phyloP scores from a whole-genome alignment of 2,888 invertebrate species.

The Protophormia terraenovae region DNA sequence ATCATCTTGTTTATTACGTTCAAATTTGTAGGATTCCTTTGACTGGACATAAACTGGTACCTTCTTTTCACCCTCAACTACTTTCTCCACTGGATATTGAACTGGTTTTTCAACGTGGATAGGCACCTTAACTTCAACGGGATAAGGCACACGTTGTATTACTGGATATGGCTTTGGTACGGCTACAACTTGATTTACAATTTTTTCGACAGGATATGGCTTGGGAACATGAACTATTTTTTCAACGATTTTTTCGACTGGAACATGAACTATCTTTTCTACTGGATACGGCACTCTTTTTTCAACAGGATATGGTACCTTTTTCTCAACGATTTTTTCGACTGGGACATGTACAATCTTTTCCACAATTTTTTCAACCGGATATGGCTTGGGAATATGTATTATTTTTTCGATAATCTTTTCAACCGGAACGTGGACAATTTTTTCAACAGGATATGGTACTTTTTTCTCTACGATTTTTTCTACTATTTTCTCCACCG shows the following conservation, averaged over 20 bases:
- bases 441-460: constrained; percentile 81
- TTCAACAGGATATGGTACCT: constrained; percentile 79
- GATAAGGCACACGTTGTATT: constrained; percentile 82
- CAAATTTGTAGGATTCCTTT: constrained; percentile 80
- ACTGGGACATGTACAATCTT: constrained; percentile 79
- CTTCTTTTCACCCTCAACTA: constrained; percentile 80
- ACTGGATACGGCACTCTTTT: constrained; percentile 82
- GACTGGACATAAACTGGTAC: constrained; percentile 79
- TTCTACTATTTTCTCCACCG: constrained; percentile 81
- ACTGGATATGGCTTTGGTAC: constrained; percentile 83
- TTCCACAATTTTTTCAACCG: constrained; percentile 79
- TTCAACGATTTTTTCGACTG: constrained; percentile 82
- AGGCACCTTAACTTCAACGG: constrained; percentile 73
- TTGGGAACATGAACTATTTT: constrained; percentile 83
- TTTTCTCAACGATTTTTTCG: constrained; percentile 70
- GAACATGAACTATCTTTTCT: constrained; percentile 78
- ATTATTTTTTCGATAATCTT: constrained; percentile 77
- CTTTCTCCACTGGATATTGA: constrained; percentile 74
- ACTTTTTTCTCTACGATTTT: constrained; percentile 79
- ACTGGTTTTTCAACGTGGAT: constrained; percentile 80
- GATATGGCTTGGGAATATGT: constrained; percentile 81
- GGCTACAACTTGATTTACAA: constrained; percentile 82
- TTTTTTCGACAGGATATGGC: constrained; percentile 83
- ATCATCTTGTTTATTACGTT: constrained; percentile 66
- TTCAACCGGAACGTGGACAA: constrained; percentile 82